Evolutionary conservation across 1,140 invertebrate genomes (phyloP).

Genomic region (Hirudo medicinalis): DNA sequence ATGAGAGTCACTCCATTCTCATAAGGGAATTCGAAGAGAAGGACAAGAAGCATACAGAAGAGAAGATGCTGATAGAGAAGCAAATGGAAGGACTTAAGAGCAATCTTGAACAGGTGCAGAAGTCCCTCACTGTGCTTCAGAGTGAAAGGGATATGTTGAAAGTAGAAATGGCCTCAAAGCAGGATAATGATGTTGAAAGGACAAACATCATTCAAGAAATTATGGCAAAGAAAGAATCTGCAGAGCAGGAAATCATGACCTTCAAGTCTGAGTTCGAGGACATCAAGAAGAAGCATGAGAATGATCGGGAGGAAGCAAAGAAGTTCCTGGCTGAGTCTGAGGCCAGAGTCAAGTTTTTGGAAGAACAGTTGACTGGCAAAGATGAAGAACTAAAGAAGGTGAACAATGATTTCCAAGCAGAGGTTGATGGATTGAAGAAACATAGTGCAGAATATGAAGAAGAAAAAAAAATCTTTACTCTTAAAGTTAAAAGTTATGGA

Average conservation of each 20-base stretch:
- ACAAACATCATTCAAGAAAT: not conserved
- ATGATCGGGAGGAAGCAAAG: too few species aligned
- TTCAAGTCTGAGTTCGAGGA: not conserved
- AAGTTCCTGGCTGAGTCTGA: too few species aligned
- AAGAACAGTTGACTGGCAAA: slow-evolving; percentile 8
- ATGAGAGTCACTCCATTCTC: too few species aligned
- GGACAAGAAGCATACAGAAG: too few species aligned
- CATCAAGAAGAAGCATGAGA: not conserved
- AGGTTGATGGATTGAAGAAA: not conserved
- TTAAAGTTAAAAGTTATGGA: not conserved
- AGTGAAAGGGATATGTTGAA: not conserved
- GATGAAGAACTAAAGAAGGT: slow-evolving; percentile 4
- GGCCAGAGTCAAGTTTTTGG: not conserved
- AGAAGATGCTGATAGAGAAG: not conserved
- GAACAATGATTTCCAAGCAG: not conserved
- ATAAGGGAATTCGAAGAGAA: too few species aligned
- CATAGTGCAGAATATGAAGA: not conserved
- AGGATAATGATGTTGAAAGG: not conserved
- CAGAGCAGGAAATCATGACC: not conserved
- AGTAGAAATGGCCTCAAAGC: not conserved
- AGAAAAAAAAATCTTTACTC: not conserved
- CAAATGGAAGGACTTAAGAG: not conserved
- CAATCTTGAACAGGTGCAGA: not conserved
- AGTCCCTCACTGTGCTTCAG: not conserved
- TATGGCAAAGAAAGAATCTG: slow-evolving; percentile 1